phyloP scores from a whole-genome alignment of 2,113 vertebrate genomes.

The Oncorhynchus keta region DNA sequence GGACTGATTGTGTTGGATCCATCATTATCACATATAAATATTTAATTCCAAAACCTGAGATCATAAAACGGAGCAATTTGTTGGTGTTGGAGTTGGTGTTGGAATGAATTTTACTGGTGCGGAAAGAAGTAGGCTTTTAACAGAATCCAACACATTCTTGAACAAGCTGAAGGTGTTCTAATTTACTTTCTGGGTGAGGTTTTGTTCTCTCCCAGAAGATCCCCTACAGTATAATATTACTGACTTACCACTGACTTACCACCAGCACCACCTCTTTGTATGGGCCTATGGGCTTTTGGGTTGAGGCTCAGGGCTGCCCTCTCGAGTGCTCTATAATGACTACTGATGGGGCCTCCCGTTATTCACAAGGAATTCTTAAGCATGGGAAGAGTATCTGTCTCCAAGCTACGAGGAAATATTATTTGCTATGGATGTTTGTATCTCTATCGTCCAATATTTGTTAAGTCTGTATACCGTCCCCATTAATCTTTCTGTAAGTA shows the following conservation, averaged over 20 bases:
- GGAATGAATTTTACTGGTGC: neutral
- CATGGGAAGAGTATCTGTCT: slow-evolving; percentile 16
- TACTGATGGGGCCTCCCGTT: slow-evolving; percentile 20
- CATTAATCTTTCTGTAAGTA: slow-evolving; percentile 54
- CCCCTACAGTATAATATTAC: slow-evolving; percentile 7
- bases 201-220: slow-evolving; percentile 15
- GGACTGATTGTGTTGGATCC: neutral
- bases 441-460: slow-evolving; percentile 55
- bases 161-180: slow-evolving; percentile 13
- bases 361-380: slow-evolving; percentile 36
- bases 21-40: no score
- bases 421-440: slow-evolving; percentile 41
- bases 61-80: neutral
- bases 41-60: no score
- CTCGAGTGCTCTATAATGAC: slow-evolving; percentile 31
- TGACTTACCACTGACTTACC: neutral
- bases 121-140: neutral
- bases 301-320: slow-evolving; percentile 13
- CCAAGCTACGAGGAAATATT: neutral
- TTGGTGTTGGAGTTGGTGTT: neutral
- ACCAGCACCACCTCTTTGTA: slow-evolving; percentile 16
- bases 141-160: slow-evolving; percentile 9
- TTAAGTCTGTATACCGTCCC: slow-evolving; percentile 33
- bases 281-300: slow-evolving; percentile 32
- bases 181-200: slow-evolving; percentile 23